Evolutionary conservation across 2,797 vertebrate species (phyloP), one percentile per base, ranked within the genome.

Genomic region (Rachycentron canadum): DNA sequence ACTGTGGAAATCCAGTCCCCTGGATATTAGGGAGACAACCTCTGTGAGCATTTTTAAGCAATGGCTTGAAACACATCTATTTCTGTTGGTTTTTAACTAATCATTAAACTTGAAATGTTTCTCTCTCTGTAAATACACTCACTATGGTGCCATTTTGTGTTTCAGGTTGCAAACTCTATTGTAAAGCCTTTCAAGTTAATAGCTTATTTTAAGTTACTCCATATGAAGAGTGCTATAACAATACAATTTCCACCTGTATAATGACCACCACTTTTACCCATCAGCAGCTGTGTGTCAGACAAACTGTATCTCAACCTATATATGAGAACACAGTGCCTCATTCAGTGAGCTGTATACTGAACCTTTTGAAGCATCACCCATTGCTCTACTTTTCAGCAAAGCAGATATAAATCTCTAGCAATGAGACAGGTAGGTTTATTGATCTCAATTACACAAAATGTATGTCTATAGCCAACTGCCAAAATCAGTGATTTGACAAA

Each of bases 61-160:
- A 23, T 17, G 61, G 25, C 40, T 61, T 76, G 57, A 68, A 66
- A 57, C 16, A 70, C 19, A 63, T 75, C 49, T 53, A 23, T 68
- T 67, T 26, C 43, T 60, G 38, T 52, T 49, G 23, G 23, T 60
- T 73, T 76, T 76, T 32, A 56, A 63, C 17, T 67, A 61, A 23
- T 65, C 41, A 30, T n/a, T 47, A 53, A 30, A 72, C 68, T 32
- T 60, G 5, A 7, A 59, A 14, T 30, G 4, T 70, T 52, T 25
- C 25, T 36, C 43, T 55, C 30, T 7, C 12, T 57, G 3, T 32
- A 4, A 7, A 3, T 58, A 38, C 34, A 69, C 38, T 62, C 38
- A 57, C 16, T 10, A 3, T 36, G 21, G 19, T 47, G 43, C 23
- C 21, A 21, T 30, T 81, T 65, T 52, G 4, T 32, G 26, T 45